Base-by-base conservation (phyloP, 1,140 invertebrate species). In the Temnothorax curvispinosus region DNA sequence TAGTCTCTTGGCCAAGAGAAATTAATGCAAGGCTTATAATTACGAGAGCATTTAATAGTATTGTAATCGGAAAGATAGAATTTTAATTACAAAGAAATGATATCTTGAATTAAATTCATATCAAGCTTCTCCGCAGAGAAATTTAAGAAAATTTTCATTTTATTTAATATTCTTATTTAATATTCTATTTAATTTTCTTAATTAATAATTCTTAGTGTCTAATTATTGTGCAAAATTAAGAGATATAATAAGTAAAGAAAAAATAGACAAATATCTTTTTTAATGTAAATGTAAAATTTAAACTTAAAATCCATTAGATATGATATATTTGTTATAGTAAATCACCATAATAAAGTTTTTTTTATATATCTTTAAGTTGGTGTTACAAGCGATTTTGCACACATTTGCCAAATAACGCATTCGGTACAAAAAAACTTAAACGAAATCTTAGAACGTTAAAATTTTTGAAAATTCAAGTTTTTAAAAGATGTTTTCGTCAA, bases 31-130 rank as follows among this genome's bases (percentile, higher is more conserved):
- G 9, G 1, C 18, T 81, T 71, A 27, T 27, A 69, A 71, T 81
- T 71, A 9, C 13, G 5, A 41, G 27, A 27, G 5, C n/a, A 54
- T 81, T 71, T 41, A 56, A 71, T 41, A 71, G 52, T 38, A n/a
- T 41, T 41, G 35, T 27, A 56, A 18, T 35, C 4, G 32, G 18
- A 64, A 64, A 6, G 44, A 13, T 78, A 15, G 4, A 35, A 77
- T 64, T 44, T 77, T 77, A 64, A 77, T 62, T 35, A 35, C 38
- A 6, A 47, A n/a, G 18, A 18, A 47, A 78, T 50, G 6, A 62
- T 62, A 15, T 15, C 11, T 18, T 35, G 11, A 71, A 35, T 75
- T 27, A 58, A 74, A 58, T 21, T 56, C 2, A 13, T 32, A 41
- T 54, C 8, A 21, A 47, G 11, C 11, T 9, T 3, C 6, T 15